phyloP scores from a whole-genome alignment of 2,113 vertebrate species.

The Lophura nycthemera region DNA sequence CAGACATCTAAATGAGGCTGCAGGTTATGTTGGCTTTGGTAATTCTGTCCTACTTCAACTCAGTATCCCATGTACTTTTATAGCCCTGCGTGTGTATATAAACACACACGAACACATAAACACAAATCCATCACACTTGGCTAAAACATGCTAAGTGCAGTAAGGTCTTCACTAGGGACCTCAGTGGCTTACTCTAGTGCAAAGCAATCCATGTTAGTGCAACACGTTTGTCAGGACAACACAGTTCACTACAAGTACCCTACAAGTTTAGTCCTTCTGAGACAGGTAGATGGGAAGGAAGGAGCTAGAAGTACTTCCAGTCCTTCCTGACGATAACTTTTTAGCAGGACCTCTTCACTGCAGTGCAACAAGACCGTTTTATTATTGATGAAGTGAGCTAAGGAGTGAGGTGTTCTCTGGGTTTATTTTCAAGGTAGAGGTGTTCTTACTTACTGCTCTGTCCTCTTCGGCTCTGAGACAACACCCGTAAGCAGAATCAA shows the following conservation, averaged over 20 bases:
- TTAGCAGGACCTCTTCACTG: background rate
- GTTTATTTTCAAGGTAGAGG: slow-evolving; percentile 32
- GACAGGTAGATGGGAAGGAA: background rate
- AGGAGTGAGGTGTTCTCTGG: background rate
- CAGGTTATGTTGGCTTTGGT: background rate
- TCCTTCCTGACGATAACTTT: background rate
- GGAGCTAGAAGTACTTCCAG: background rate
- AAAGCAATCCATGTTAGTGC: background rate
- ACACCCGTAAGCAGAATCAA: background rate
- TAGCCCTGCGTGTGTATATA: background rate
- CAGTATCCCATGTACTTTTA: background rate
- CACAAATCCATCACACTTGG: background rate
- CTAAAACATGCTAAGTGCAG: background rate
- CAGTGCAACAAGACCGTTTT: background rate
- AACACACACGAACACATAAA: background rate
- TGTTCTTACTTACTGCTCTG: slow-evolving; percentile 9
- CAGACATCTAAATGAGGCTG: background rate
- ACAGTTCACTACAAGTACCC: background rate
- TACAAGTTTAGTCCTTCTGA: background rate
- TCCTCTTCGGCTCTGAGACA: background rate
- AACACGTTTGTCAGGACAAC: background rate
- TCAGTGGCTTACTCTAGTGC: background rate
- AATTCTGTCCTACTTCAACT: background rate
- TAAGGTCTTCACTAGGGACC: background rate
- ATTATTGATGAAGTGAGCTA: slow-evolving; percentile 28